A percentile compares a stretch with the other conserved stretches of the same genome.
Conservation (phyloP, 2,888 invertebrate species). For the Acronicta alni region DNA sequence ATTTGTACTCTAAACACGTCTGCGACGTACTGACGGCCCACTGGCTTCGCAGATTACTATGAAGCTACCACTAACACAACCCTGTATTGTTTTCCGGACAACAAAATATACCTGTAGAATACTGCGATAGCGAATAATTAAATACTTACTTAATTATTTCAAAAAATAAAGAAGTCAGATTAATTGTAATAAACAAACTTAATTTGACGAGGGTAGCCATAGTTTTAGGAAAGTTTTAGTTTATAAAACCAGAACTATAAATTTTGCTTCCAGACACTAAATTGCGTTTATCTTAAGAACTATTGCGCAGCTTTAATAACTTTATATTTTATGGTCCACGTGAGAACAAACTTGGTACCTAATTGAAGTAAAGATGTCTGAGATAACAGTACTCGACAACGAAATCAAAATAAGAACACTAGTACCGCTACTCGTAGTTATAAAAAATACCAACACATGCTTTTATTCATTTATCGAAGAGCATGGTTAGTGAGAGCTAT, state of each 20-base stretch:
- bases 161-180: neutral
- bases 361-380: conserved; percentile 1
- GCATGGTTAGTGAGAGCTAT: conserved; percentile 85
- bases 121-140: no score
- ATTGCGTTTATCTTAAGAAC: neutral
- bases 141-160: neutral
- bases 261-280: neutral
- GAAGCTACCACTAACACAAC: conserved; percentile 37
- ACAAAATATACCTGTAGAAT: neutral
- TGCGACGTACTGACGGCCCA: conserved; percentile 56
- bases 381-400: conserved; percentile 43
- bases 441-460: conserved; percentile 78
- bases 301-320: neutral
- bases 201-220: conserved; percentile 23
- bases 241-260: neutral
- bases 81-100: conserved; percentile 30
- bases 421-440: conserved; percentile 51
- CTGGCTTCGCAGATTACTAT: conserved; percentile 57
- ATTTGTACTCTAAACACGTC: conserved; percentile 78
- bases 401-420: conserved; percentile 52
- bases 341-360: conserved; percentile 3
- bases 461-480: conserved; percentile 86
- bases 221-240: no score
- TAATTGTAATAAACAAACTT: neutral
- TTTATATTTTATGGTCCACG: neutral